phyloP scores from a whole-genome alignment of 1,140 invertebrate genomes.

The Marisa cornuarietis region DNA sequence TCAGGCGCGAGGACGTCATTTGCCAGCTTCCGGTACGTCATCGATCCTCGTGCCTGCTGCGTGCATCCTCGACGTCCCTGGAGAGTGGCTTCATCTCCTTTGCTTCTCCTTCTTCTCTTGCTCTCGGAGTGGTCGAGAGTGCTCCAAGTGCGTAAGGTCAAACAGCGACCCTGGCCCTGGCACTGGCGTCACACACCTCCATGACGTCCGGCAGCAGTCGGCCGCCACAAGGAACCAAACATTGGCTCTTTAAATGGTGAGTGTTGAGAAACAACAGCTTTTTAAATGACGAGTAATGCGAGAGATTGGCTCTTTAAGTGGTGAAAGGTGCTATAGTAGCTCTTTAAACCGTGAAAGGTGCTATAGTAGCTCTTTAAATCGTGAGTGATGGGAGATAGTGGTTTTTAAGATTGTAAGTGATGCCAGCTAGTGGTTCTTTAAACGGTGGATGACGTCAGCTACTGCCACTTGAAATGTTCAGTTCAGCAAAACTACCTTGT shows the following conservation, averaged over 20 bases:
- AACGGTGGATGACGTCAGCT: no score
- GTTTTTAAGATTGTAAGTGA: no score
- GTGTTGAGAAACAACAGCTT: neutral
- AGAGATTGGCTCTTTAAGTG: neutral
- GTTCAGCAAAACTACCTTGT: no score
- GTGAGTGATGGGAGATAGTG: no score
- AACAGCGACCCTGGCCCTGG: constrained; percentile 17
- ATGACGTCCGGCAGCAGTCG: constrained; percentile 18
- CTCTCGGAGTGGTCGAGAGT: neutral
- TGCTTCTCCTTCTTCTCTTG: neutral
- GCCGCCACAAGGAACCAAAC: constrained; percentile 18
- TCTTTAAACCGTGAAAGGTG: no score
- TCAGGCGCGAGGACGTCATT: neutral
- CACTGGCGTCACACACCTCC: constrained; percentile 4
- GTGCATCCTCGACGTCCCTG: neutral
- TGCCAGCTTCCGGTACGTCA: neutral
- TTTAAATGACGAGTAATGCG: neutral
- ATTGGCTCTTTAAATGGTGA: constrained; percentile 25
- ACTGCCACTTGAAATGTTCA: no score
- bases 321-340: no score
- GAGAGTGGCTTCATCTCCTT: neutral
- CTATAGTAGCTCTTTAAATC: no score
- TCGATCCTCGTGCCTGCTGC: neutral
- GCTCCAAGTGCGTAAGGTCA: neutral
- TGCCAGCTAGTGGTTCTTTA: no score